A percentile compares a stretch with the other conserved stretches of the same genome.
Conservation (phyloP, 2,113 vertebrate genomes). For the Symphodus melops region DNA sequence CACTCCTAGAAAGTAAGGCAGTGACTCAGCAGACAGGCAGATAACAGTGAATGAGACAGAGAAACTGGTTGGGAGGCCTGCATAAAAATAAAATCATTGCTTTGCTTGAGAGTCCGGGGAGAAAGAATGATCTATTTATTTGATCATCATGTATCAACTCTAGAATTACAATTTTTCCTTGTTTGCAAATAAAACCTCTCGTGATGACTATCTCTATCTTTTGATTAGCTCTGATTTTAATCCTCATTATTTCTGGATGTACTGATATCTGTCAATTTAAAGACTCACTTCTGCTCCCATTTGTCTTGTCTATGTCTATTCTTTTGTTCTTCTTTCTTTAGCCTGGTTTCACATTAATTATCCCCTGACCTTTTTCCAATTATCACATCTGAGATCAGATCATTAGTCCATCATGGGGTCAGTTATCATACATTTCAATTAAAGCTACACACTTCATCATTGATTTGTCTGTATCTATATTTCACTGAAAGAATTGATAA, state of each 20-base stretch:
- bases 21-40: constrained; percentile 57
- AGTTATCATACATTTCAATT: constrained; percentile 7
- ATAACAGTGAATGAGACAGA: constrained; percentile 5
- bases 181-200: neutral
- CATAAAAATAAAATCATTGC: constrained; percentile 10
- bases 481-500: constrained; percentile 1
- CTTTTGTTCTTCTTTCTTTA: neutral
- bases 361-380: constrained; percentile 30
- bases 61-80: neutral
- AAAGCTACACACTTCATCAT: neutral
- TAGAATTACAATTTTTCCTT: neutral
- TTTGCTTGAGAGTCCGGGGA: constrained; percentile 3
- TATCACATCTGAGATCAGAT: constrained; percentile 27
- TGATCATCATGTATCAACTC: neutral
- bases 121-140: constrained; percentile 1
- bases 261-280: neutral
- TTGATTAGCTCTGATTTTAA: constrained; percentile 9
- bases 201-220: neutral
- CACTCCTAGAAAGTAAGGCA: constrained; percentile 41
- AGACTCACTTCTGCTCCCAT: constrained; percentile 1
- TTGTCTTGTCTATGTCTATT: neutral
- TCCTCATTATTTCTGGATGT: neutral
- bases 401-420: constrained; percentile 18
- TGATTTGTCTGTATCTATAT: constrained; percentile 4
- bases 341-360: neutral